phyloP scores from a whole-genome alignment of 1,140 invertebrate genomes.

The Zeugodacus cucurbitae region DNA sequence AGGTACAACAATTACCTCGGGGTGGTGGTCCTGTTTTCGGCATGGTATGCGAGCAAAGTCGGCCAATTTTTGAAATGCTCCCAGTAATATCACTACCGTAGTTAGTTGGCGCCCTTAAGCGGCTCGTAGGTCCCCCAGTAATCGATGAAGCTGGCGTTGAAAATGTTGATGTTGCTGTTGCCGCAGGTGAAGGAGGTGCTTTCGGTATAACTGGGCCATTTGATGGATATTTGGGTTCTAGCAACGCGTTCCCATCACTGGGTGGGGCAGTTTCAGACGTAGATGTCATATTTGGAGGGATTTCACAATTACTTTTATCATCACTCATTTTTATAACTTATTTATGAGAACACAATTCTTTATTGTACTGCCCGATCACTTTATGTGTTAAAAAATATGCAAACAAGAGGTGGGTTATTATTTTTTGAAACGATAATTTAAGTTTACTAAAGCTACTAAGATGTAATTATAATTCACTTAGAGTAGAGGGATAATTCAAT shows the following conservation, averaged over 20 bases:
- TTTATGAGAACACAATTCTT: background rate
- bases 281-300: background rate
- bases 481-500: no score
- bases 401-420: no score
- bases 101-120: conserved; percentile 52
- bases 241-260: background rate
- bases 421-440: no score
- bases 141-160: conserved; percentile 48
- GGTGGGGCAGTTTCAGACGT: background rate
- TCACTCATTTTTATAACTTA: conserved; percentile 24
- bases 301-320: background rate
- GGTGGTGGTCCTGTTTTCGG: conserved; percentile 60
- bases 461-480: no score
- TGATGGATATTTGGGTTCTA: background rate
- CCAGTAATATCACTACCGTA: conserved; percentile 53
- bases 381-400: no score
- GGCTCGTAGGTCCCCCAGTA: conserved; percentile 54
- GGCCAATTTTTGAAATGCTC: conserved; percentile 59
- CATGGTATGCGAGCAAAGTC: conserved; percentile 53
- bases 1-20: conserved; percentile 50
- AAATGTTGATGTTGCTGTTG: conserved; percentile 40
- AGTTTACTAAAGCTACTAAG: no score
- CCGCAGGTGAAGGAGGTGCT: background rate
- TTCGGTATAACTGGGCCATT: background rate
- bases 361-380: no score